These are phyloP conservation scores for Rhagoletis pomonella DNA, from an alignment of 1,140 invertebrate species.

Conservation along the genomic window DNA sequence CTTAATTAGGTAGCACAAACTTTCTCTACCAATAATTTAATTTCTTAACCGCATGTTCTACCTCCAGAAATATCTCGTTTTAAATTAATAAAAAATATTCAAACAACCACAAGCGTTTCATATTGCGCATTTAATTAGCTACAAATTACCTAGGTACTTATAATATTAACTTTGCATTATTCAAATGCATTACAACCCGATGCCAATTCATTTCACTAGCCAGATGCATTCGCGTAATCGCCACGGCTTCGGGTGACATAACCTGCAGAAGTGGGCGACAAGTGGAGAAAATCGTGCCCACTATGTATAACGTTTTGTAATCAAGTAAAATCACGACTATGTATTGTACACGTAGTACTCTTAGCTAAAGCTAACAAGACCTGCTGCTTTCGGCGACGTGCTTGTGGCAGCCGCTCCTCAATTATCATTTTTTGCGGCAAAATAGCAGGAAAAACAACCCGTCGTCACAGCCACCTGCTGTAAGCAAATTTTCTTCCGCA, in stretches of 20 bases:
- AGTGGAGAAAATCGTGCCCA: conserved; percentile 18
- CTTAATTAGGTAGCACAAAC: no score
- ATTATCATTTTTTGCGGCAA: background rate
- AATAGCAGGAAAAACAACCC: background rate
- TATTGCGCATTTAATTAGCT: background rate
- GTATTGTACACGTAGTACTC: background rate
- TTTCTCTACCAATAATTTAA: no score
- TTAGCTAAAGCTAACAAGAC: background rate
- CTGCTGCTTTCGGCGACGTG: background rate
- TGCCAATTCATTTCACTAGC: no score
- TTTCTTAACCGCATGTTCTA: no score
- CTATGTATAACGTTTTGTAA: background rate
- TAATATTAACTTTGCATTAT: background rate
- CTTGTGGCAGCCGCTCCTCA: background rate
- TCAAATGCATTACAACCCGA: background rate
- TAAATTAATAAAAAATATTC: no score
- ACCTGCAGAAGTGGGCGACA: background rate
- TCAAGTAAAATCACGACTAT: conserved; percentile 4
- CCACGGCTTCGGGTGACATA: background rate
- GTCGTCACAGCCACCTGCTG: background rate
- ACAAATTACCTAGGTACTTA: background rate
- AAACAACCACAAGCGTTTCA: no score
- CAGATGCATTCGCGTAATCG: background rate
- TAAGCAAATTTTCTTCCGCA: conserved; percentile 5
- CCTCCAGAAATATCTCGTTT: no score